Conservation (phyloP, 2,888 invertebrate genomes). For the Rhyacophila evoluta region DNA sequence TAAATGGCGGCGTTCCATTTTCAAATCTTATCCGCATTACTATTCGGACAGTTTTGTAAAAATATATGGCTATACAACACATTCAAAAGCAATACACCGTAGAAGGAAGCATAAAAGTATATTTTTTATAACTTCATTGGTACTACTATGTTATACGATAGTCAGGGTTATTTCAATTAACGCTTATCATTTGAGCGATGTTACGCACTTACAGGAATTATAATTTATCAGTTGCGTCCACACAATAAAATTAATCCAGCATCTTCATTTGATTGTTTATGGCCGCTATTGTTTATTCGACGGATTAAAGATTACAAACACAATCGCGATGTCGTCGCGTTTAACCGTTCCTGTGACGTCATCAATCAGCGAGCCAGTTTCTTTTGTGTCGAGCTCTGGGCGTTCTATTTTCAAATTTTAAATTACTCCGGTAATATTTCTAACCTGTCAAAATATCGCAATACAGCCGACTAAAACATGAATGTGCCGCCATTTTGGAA, state of each 20-base stretch:
- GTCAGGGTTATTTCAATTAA: no score
- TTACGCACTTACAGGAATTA: no score
- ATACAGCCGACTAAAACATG: neutral
- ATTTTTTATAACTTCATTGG: no score
- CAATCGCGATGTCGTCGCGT: neutral
- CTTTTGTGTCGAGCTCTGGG: neutral
- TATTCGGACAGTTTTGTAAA: no score
- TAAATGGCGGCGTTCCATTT: neutral
- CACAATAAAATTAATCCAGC: no score
- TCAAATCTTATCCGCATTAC: neutral
- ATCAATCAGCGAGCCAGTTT: slow-evolving; percentile 9
- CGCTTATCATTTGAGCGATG: no score
- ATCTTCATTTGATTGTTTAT: no score
- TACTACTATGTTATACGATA: no score
- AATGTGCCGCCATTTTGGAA: neutral
- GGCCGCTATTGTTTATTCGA: neutral
- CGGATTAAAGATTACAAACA: neutral
- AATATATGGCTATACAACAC: no score
- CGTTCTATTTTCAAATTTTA: slow-evolving; percentile 19
- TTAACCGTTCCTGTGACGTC: slow-evolving; percentile 7
- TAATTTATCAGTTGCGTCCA: no score
- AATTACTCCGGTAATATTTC: slow-evolving; percentile 7
- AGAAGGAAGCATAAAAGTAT: no score
- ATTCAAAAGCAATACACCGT: no score
- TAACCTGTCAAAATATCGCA: neutral